A percentile compares a stretch with the other conserved stretches of the same genome.
Conservation (phyloP, 2,888 invertebrate genomes). For the Patella caerulea region DNA sequence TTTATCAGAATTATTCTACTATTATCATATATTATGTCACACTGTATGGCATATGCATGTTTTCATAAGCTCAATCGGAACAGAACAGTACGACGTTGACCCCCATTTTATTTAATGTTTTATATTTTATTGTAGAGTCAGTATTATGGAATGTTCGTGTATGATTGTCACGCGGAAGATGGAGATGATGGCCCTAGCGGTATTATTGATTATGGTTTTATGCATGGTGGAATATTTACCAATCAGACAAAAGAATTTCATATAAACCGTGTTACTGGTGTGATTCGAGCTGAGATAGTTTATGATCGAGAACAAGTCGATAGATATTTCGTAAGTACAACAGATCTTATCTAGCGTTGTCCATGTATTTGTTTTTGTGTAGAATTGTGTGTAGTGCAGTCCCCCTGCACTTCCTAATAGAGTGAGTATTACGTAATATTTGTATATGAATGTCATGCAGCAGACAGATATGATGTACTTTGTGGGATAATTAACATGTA, state of each 20-base stretch:
- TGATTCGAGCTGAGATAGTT: conserved; percentile 83
- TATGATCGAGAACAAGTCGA: conserved; percentile 75
- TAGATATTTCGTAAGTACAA: conserved; percentile 56
- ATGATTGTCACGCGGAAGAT: conserved; percentile 87
- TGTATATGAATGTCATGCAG: conserved; percentile 85
- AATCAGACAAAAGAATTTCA: conserved; percentile 87
- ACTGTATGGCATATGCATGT: too few species aligned
- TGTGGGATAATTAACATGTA: conserved; percentile 77
- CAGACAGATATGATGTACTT: conserved; percentile 85
- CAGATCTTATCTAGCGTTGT: too few species aligned
- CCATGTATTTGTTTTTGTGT: too few species aligned
- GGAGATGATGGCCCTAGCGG: conserved; percentile 88
- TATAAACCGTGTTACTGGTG: conserved; percentile 84
- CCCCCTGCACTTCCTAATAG: conserved; percentile 14
- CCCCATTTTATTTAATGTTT: too few species aligned
- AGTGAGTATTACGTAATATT: conserved; percentile 62
- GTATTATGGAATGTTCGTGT: conserved; percentile 73
- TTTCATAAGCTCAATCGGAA: too few species aligned
- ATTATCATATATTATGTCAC: too few species aligned
- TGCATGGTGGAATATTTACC: conserved; percentile 79
- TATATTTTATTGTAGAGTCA: conserved; percentile 44
- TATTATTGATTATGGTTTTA: conserved; percentile 82
- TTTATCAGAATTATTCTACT: too few species aligned
- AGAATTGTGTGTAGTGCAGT: too few species aligned
- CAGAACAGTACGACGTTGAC: too few species aligned